Percentiles rank a stretch among this genome's conserved stretches.
Evolutionary conservation across 2,888 invertebrate species (phyloP).

Genomic region (Eutolmus rufibarbis): DNA sequence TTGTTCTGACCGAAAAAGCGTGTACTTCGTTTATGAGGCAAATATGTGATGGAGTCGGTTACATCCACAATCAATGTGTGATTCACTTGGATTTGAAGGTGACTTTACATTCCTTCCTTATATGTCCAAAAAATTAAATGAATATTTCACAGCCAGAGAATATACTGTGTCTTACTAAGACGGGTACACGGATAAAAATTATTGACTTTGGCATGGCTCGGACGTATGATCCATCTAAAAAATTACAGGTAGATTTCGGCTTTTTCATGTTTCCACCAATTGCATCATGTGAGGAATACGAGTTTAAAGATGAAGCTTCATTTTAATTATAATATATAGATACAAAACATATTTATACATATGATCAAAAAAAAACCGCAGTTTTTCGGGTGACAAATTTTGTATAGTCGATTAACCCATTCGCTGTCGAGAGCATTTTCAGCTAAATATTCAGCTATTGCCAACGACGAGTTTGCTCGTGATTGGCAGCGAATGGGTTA

Average conservation of each 20-base stretch:
- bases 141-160: slow-evolving; percentile 82
- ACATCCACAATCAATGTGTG: slow-evolving; percentile 90
- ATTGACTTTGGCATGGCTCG: slow-evolving; percentile 95
- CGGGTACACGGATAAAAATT: slow-evolving; percentile 93
- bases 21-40: slow-evolving; percentile 95
- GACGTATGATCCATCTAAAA: slow-evolving; percentile 84
- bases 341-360: no score
- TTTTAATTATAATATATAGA: no score
- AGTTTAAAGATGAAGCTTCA: no score
- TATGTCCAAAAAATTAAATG: slow-evolving; percentile 24
- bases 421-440: no score
- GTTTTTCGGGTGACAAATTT: no score
- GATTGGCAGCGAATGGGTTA: no score
- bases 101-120: neutral
- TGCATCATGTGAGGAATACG: no score
- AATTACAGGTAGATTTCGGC: slow-evolving; percentile 71
- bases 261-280: neutral
- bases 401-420: no score
- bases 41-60: slow-evolving; percentile 93
- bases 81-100: slow-evolving; percentile 95
- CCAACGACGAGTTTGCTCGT: no score
- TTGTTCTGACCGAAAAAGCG: slow-evolving; percentile 90
- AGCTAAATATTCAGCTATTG: no score
- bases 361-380: no score
- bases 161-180: slow-evolving; percentile 88